Percentiles rank a stretch among this genome's conserved stretches.
Evolutionary conservation across 2,888 invertebrate species (phyloP).

Genomic region (Cryptosula pallasiana): DNA sequence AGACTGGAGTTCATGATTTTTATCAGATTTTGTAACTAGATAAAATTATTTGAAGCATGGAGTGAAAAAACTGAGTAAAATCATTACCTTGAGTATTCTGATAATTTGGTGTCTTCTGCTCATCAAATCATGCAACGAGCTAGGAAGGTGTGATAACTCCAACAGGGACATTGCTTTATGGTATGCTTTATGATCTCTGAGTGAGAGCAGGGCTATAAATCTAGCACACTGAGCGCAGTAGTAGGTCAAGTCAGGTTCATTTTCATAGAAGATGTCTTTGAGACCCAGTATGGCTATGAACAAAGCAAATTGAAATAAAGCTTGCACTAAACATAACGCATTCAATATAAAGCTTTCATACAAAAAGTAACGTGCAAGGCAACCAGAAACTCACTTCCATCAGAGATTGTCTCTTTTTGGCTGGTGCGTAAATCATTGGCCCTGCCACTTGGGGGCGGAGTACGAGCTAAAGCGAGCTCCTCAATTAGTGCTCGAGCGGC

Average conservation of each 20-base stretch:
- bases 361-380: too few species aligned
- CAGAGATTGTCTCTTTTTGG: slow-evolving; percentile 12
- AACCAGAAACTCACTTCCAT: slow-evolving; percentile 10
- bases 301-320: too few species aligned
- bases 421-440: background rate
- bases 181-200: slow-evolving; percentile 40
- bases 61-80: too few species aligned
- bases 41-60: too few species aligned
- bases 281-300: background rate
- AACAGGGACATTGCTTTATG: slow-evolving; percentile 37
- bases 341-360: background rate
- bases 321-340: too few species aligned
- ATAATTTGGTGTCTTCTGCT: background rate
- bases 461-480: background rate
- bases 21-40: too few species aligned
- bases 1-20: too few species aligned
- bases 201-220: slow-evolving; percentile 34
- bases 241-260: slow-evolving; percentile 24
- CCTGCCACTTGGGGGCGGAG: background rate
- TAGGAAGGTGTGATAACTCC: background rate
- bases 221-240: slow-evolving; percentile 39
- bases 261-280: background rate
- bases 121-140: background rate
- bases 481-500: background rate
- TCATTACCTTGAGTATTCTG: background rate